These are phyloP conservation scores for Phortica okadai DNA, from an alignment of 2,888 invertebrate genomes.

Conservation along the genomic window DNA sequence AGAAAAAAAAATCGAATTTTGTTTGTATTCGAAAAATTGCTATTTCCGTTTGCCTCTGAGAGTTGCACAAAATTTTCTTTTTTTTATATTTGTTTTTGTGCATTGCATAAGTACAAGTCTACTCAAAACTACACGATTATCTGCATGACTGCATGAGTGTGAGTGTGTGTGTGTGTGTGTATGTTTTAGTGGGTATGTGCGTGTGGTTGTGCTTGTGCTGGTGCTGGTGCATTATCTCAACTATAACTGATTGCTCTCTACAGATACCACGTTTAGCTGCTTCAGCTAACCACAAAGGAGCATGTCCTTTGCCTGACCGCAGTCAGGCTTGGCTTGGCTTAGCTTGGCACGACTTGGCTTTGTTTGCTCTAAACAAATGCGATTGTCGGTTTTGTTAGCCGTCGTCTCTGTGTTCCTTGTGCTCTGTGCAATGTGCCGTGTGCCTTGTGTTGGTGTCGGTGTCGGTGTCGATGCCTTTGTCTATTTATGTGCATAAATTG, in stretches of 20 bases:
- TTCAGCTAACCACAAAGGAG: slow-evolving; percentile 48
- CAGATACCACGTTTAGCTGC: slow-evolving; percentile 26
- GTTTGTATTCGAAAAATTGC: slow-evolving; percentile 17
- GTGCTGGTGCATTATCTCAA: slow-evolving; percentile 50
- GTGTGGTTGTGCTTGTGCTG: slow-evolving; percentile 13
- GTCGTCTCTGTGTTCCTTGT: slow-evolving; percentile 38
- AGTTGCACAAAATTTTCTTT: slow-evolving; percentile 18
- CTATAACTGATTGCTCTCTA: slow-evolving; percentile 59
- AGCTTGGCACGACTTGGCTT: slow-evolving; percentile 36
- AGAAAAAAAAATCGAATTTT: not conserved
- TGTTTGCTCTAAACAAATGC: slow-evolving; percentile 24
- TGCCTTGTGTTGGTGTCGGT: not conserved
- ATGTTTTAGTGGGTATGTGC: not conserved
- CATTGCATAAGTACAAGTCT: not conserved
- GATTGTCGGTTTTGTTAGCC: slow-evolving; percentile 31
- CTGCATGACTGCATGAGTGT: slow-evolving; percentile 22
- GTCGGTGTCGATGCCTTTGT: slow-evolving; percentile 6
- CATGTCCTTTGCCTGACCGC: slow-evolving; percentile 28
- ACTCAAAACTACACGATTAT: not conserved
- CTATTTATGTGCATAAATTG: slow-evolving; percentile 22
- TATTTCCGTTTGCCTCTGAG: slow-evolving; percentile 16
- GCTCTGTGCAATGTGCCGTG: slow-evolving; percentile 27
- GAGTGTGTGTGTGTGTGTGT: slow-evolving; percentile 32
- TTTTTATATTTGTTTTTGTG: slow-evolving; percentile 8
- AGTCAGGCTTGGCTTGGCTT: not conserved